Evolutionary conservation across 2,888 invertebrate species (phyloP).

Genomic region (Cremastobaeus sp.): DNA sequence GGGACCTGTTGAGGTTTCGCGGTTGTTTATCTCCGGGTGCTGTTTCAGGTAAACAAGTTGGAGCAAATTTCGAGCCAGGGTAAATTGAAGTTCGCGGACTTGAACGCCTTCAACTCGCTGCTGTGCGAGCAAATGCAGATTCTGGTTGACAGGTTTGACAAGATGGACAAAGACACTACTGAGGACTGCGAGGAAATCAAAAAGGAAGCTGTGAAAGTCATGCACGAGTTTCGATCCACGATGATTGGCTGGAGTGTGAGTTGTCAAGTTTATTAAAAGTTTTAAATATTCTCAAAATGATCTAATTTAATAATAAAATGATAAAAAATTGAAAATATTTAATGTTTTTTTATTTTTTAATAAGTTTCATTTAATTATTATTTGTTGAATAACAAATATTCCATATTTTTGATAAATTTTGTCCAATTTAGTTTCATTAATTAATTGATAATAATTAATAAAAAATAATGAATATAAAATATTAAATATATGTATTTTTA

Average conservation of each 20-base stretch:
- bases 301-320: too few relatives aligned
- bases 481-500: too few relatives aligned
- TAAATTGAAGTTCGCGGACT: constrained; percentile 45
- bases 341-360: too few relatives aligned
- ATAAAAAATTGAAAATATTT: too few relatives aligned
- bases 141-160: constrained; percentile 70
- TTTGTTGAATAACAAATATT: too few relatives aligned
- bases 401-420: too few relatives aligned
- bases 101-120: constrained; percentile 62
- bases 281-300: too few relatives aligned
- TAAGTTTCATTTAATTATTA: too few relatives aligned
- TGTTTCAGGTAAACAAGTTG: constrained; percentile 68
- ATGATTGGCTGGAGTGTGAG: constrained; percentile 67
- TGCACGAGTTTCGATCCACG: constrained; percentile 68
- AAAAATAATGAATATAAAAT: too few relatives aligned
- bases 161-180: constrained; percentile 65
- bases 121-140: constrained; percentile 67
- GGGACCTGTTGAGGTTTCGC: neutral
- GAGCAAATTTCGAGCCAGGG: constrained; percentile 57
- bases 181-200: constrained; percentile 70
- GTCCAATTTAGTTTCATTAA: too few relatives aligned
- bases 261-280: too few relatives aligned
- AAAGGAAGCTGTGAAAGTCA: constrained; percentile 64
- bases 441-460: too few relatives aligned
- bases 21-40: neutral